Conservation (phyloP, 2,113 vertebrate genomes). For the Brienomyrus longianalis region DNA sequence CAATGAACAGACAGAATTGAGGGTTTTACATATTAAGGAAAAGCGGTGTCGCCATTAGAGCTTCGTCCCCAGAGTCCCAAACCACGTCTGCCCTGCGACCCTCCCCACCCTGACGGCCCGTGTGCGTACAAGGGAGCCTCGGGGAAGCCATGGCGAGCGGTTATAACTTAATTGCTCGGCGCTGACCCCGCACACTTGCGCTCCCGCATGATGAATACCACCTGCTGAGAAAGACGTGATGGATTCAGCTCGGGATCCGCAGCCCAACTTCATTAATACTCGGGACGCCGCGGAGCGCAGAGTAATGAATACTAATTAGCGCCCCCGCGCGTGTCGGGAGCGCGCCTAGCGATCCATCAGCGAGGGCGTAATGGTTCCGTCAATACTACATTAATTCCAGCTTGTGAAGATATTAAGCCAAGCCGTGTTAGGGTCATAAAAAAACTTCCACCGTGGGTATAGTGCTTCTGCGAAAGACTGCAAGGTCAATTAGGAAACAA, state of each 20-base stretch:
- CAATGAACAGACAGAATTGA: neutral
- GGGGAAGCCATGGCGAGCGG: neutral
- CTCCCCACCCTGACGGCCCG: neutral
- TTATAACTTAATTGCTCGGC: constrained; percentile 30
- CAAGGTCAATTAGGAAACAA: constrained; percentile 89
- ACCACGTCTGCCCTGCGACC: neutral
- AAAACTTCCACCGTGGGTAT: constrained; percentile 71
- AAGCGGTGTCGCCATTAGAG: neutral
- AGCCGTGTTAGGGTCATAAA: constrained; percentile 76
- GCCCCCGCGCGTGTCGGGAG: constrained; percentile 95
- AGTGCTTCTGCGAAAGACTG: constrained; percentile 73
- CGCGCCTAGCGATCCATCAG: constrained; percentile 94
- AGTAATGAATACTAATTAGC: constrained; percentile 99
- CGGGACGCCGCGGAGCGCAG: constrained; percentile 96
- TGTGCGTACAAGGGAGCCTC: neutral
- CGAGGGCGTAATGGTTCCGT: constrained; percentile 98
- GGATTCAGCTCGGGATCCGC: constrained; percentile 78
- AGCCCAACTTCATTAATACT: constrained; percentile 99
- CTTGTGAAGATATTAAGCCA: constrained; percentile 97
- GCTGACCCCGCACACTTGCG: constrained; percentile 64
- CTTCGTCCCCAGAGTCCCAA: neutral
- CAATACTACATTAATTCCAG: constrained; percentile 99
- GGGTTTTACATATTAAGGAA: neutral
- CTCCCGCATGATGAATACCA: constrained; percentile 74
- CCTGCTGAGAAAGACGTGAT: constrained; percentile 74